These are phyloP conservation scores for Psophia crepitans DNA, from an alignment of 2,113 vertebrate genomes.

Conservation along the genomic window DNA sequence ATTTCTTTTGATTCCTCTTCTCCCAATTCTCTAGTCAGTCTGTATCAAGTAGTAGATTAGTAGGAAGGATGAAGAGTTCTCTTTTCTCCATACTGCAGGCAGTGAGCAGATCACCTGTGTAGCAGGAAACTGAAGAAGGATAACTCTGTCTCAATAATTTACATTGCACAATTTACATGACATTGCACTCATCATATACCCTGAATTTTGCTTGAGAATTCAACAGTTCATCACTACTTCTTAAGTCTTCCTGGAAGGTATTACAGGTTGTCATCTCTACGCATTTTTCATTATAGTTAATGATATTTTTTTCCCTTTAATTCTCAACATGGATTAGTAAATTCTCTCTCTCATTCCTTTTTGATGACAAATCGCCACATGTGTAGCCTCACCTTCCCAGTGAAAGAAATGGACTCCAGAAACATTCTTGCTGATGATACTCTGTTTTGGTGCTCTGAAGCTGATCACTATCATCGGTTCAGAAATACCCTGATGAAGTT, in stretches of 20 bases:
- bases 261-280: neutral
- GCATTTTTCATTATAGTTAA: neutral
- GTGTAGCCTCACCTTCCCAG: neutral
- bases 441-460: neutral
- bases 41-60: neutral
- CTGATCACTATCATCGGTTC: neutral
- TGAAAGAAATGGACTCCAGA: neutral
- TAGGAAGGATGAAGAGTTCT: neutral
- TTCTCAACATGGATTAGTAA: neutral
- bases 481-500: neutral
- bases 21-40: too few relatives aligned
- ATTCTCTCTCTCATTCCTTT: neutral
- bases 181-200: fast-evolving
- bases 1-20: too few relatives aligned
- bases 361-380: neutral
- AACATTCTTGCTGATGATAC: neutral
- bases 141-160: neutral
- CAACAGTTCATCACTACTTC: neutral
- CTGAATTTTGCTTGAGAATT: neutral
- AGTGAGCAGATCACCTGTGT: neutral
- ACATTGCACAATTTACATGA: neutral
- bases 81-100: neutral
- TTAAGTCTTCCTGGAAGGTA: neutral
- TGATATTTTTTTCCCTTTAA: neutral
- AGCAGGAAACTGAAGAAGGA: neutral